phyloP scores from a whole-genome alignment of 2,113 vertebrate genomes.

The Ornithorhynchus anatinus region DNA sequence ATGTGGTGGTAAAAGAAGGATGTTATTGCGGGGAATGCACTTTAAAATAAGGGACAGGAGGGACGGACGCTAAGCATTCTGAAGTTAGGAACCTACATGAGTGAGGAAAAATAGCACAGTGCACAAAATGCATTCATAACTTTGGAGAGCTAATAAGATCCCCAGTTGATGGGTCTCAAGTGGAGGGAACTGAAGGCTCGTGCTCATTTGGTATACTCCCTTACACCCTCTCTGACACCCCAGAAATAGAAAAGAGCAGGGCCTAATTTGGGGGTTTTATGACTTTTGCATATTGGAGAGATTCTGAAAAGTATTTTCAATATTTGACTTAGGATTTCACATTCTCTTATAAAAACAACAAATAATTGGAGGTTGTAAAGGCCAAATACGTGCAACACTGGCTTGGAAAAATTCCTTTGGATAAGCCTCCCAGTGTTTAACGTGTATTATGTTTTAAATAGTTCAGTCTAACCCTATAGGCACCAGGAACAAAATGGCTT shows the following conservation, averaged over 20 bases:
- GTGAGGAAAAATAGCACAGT: conserved; percentile 26
- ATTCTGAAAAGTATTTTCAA: background rate
- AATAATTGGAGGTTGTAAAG: conserved; percentile 5
- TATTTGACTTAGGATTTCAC: background rate
- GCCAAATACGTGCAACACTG: background rate
- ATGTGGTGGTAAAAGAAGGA: conserved; percentile 35
- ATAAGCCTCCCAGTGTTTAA: background rate
- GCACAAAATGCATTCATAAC: conserved; percentile 11
- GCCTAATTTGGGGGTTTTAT: background rate
- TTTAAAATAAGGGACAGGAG: conserved; percentile 34
- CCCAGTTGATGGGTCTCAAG: no score
- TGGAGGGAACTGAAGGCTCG: background rate
- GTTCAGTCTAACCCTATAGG: background rate
- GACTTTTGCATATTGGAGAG: background rate
- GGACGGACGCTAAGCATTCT: conserved; percentile 35
- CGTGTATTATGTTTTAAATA: background rate
- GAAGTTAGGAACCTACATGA: conserved; percentile 15
- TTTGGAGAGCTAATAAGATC: no score
- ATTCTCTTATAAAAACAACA: background rate
- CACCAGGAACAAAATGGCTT: background rate
- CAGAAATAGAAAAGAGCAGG: background rate
- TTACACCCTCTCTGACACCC: background rate
- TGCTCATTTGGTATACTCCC: background rate
- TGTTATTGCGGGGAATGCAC: conserved; percentile 1
- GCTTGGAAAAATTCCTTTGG: background rate